Conservation (phyloP, 2,888 invertebrate species). For the Apodemia mormo region DNA sequence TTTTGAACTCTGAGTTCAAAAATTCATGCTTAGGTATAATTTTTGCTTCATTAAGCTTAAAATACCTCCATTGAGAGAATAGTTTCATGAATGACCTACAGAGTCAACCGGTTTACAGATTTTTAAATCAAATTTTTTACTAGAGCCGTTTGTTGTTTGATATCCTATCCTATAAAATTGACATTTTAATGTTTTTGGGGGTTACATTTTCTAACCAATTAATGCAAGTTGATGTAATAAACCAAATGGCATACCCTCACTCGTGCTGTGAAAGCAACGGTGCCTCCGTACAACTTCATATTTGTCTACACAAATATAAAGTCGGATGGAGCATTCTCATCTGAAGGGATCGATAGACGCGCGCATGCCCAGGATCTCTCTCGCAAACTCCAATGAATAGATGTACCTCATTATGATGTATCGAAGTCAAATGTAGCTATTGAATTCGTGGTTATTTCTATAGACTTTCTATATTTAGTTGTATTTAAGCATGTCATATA, state of each 20-base stretch:
- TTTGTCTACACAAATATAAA: constrained; percentile 35
- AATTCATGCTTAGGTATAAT: too few relatives aligned
- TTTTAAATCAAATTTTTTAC: too few relatives aligned
- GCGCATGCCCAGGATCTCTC: constrained; percentile 56
- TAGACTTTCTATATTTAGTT: constrained; percentile 12
- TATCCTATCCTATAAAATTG: background rate
- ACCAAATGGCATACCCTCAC: background rate
- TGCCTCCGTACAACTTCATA: constrained; percentile 18
- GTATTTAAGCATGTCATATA: background rate
- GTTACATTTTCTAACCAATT: background rate
- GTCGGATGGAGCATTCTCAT: constrained; percentile 45
- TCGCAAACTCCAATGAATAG: constrained; percentile 37
- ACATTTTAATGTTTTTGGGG: background rate
- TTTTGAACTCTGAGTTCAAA: too few relatives aligned
- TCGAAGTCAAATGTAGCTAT: constrained; percentile 29
- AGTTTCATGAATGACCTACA: too few relatives aligned
- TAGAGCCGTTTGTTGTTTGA: too few relatives aligned
- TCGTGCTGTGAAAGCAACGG: background rate
- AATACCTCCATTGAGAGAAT: too few relatives aligned
- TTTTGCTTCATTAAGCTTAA: too few relatives aligned
- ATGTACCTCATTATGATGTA: constrained; percentile 39
- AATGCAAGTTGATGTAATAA: background rate
- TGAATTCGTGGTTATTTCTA: constrained; percentile 14
- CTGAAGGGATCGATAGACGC: constrained; percentile 62
- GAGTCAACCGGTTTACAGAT: too few relatives aligned